phyloP scores from a whole-genome alignment of 2,797 vertebrate genomes.

The Malacoctenus gilli region DNA sequence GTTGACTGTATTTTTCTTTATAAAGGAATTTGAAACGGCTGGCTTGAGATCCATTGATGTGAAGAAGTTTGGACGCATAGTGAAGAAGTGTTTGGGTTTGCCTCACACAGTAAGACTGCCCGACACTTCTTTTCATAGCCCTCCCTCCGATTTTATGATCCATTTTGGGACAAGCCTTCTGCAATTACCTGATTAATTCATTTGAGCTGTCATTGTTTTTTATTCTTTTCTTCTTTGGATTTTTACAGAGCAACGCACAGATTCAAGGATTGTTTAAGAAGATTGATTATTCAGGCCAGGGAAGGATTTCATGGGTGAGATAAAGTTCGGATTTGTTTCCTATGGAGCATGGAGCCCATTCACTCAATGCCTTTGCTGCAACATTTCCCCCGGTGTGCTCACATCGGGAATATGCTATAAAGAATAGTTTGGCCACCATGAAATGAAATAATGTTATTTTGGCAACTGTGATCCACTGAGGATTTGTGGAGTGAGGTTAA shows the following conservation, averaged over 20 bases:
- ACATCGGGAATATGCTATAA: constrained; percentile 18
- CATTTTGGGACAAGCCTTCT: not conserved
- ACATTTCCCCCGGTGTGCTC: constrained; percentile 19
- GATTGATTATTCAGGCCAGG: constrained; percentile 79
- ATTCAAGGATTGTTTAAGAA: constrained; percentile 83
- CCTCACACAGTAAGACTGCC: constrained; percentile 65
- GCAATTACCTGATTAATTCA: constrained; percentile 28
- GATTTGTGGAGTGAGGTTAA: constrained; percentile 17
- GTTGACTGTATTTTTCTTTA: constrained; percentile 31
- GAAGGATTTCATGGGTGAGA: constrained; percentile 83
- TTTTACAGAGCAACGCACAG: constrained; percentile 79
- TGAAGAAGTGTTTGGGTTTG: constrained; percentile 78
- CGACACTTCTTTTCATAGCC: constrained; percentile 16
- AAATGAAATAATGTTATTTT: constrained; percentile 17
- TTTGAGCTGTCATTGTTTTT: constrained; percentile 8
- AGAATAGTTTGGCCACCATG: constrained; percentile 4
- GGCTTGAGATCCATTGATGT: constrained; percentile 69
- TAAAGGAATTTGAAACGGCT: constrained; percentile 74
- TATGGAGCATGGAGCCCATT: constrained; percentile 31
- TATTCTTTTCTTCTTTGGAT: constrained; percentile 46
- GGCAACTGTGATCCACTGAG: constrained; percentile 8
- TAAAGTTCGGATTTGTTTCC: constrained; percentile 45
- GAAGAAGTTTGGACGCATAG: constrained; percentile 73
- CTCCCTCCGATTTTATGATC: not conserved
- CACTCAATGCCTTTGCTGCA: constrained; percentile 20